Percentiles rank a stretch among this genome's conserved stretches.
These are phyloP conservation scores for Fopius arisanus DNA, from an alignment of 1,140 invertebrate species.

Conservation along the genomic window DNA sequence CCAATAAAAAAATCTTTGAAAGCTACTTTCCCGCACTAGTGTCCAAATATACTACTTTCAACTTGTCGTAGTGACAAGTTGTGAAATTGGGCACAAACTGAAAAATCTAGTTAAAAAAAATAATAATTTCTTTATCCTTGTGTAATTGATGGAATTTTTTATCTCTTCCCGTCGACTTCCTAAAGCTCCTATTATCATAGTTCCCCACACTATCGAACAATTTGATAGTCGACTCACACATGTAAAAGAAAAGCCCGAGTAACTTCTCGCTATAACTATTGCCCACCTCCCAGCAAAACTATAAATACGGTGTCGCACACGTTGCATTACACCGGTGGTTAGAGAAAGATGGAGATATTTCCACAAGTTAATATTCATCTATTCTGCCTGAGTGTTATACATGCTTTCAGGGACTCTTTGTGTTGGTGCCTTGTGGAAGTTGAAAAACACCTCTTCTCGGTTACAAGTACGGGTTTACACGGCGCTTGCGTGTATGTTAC, in stretches of 20 bases:
- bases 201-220: too few relatives aligned
- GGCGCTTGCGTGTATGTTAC: background rate
- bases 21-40: too few relatives aligned
- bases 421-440: background rate
- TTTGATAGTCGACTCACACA: too few relatives aligned
- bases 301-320: slow-evolving; percentile 31
- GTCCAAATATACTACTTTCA: too few relatives aligned
- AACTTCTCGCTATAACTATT: background rate
- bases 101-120: too few relatives aligned
- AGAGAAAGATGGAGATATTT: slow-evolving; percentile 3
- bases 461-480: background rate
- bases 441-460: background rate
- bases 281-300: slow-evolving; percentile 7
- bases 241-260: background rate
- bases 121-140: too few relatives aligned
- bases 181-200: too few relatives aligned
- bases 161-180: too few relatives aligned
- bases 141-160: too few relatives aligned
- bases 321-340: slow-evolving; percentile 14
- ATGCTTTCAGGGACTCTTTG: slow-evolving; percentile 1
- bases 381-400: slow-evolving; percentile 8
- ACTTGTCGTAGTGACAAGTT: too few relatives aligned
- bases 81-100: too few relatives aligned
- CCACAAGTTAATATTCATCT: slow-evolving; percentile 30
- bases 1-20: too few relatives aligned